These are phyloP conservation scores for Actenoides hombroni DNA, from an alignment of 2,113 vertebrate species.

Conservation along the genomic window DNA sequence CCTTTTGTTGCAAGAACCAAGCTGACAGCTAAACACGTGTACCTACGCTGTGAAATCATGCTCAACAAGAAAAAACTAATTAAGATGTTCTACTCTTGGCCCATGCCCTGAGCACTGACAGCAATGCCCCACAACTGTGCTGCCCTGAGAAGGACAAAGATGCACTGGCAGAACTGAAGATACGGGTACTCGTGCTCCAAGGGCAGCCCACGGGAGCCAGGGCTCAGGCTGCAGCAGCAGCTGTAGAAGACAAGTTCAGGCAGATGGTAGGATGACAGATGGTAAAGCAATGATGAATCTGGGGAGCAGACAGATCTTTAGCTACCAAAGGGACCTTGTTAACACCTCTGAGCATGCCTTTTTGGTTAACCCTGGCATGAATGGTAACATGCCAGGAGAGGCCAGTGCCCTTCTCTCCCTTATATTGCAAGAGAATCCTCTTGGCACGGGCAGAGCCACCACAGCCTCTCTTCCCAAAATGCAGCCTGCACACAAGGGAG, in stretches of 20 bases:
- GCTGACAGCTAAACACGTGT: slow-evolving; percentile 53
- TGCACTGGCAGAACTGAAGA: not conserved
- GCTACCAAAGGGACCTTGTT: not conserved
- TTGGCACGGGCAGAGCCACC: not conserved
- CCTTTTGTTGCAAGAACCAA: slow-evolving; percentile 48
- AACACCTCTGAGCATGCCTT: not conserved
- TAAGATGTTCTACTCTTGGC: not conserved
- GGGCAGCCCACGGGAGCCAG: too few relatives aligned
- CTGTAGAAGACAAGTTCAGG: not conserved
- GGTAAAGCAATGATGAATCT: not conserved
- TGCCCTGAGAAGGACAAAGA: not conserved
- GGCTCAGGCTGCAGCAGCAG: not conserved
- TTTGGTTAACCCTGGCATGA: not conserved
- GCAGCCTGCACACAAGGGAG: not conserved
- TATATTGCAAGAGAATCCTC: not conserved
- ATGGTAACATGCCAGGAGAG: not conserved
- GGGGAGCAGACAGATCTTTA: not conserved
- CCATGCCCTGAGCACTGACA: not conserved
- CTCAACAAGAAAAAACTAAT: not conserved
- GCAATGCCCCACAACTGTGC: not conserved
- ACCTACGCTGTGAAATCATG: not conserved
- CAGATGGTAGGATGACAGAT: not conserved
- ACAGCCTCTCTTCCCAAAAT: not conserved
- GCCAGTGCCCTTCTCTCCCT: not conserved
- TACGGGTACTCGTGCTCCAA: accelerated